Percentiles rank a stretch among this genome's conserved stretches.
Evolutionary conservation across 2,888 invertebrate genomes (phyloP).

Genomic region (Agonopterix alstromeriana): DNA sequence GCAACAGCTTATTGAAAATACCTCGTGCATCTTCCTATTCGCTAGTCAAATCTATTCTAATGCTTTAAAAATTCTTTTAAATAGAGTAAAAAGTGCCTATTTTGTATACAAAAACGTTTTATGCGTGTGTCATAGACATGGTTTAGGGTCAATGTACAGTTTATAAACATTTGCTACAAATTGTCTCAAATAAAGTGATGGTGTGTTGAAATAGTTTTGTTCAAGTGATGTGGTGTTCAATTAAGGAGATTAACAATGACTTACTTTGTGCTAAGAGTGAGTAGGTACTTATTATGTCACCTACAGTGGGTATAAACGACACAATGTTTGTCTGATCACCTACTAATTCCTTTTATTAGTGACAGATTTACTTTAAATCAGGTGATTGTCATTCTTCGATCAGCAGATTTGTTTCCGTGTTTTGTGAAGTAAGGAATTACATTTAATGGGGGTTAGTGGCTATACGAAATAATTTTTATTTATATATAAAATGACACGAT

Average conservation of each 20-base stretch:
- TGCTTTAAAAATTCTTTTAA: not conserved
- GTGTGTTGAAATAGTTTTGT: conserved; percentile 19
- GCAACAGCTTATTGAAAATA: conserved; percentile 60
- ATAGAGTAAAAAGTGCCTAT: too few species aligned
- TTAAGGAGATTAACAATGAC: conserved; percentile 41
- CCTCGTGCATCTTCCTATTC: conserved; percentile 35
- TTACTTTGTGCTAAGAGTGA: conserved; percentile 42
- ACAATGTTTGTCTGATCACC: not conserved
- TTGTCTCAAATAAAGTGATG: conserved; percentile 21
- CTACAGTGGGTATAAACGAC: conserved; percentile 9
- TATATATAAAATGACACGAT: too few species aligned
- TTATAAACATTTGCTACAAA: conserved; percentile 21
- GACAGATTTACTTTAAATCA: too few species aligned
- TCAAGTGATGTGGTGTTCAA: conserved; percentile 20
- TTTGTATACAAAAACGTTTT: too few species aligned
- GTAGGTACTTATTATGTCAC: conserved; percentile 14
- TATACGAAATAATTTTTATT: too few species aligned
- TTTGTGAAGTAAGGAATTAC: too few species aligned
- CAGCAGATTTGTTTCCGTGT: too few species aligned
- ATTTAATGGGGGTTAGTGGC: too few species aligned
- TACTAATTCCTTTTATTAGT: too few species aligned
- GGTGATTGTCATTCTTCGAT: too few species aligned
- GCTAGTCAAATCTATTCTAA: conserved; percentile 22
- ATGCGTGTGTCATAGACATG: too few species aligned
- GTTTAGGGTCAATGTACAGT: conserved; percentile 27